A percentile compares a stretch with the other conserved stretches of the same genome.
phyloP scores from a whole-genome alignment of 2,888 invertebrate genomes.

The Parnassius mnemosyne region DNA sequence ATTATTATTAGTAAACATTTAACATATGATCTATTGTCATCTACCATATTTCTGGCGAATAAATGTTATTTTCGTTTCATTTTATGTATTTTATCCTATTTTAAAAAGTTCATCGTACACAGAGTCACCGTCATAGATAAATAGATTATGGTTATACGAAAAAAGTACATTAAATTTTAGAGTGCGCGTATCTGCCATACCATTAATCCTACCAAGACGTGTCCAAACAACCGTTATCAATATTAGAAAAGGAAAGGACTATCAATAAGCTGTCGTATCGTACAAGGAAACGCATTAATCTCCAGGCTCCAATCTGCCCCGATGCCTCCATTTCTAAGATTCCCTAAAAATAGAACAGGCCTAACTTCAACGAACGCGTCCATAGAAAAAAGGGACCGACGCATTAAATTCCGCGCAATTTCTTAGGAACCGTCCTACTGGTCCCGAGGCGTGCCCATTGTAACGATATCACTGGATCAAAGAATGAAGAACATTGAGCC shows the following conservation, averaged over 20 bases:
- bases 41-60: too few relatives aligned
- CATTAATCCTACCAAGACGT: neutral
- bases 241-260: neutral
- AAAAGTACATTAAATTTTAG: too few relatives aligned
- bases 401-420: constrained; percentile 3
- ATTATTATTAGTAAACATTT: too few relatives aligned
- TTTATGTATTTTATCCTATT: too few relatives aligned
- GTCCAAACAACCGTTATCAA: constrained; percentile 3
- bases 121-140: too few relatives aligned
- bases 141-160: too few relatives aligned
- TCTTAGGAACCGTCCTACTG: neutral
- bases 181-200: too few relatives aligned
- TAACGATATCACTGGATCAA: neutral
- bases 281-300: neutral
- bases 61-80: too few relatives aligned
- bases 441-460: neutral
- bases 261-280: neutral
- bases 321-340: neutral
- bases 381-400: constrained; percentile 1
- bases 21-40: too few relatives aligned
- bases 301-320: neutral
- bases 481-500: neutral
- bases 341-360: neutral
- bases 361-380: constrained; percentile 1
- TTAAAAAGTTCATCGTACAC: too few relatives aligned